Evolutionary conservation across 2,888 invertebrate species (phyloP).

Genomic region (Xestia xanthographa): DNA sequence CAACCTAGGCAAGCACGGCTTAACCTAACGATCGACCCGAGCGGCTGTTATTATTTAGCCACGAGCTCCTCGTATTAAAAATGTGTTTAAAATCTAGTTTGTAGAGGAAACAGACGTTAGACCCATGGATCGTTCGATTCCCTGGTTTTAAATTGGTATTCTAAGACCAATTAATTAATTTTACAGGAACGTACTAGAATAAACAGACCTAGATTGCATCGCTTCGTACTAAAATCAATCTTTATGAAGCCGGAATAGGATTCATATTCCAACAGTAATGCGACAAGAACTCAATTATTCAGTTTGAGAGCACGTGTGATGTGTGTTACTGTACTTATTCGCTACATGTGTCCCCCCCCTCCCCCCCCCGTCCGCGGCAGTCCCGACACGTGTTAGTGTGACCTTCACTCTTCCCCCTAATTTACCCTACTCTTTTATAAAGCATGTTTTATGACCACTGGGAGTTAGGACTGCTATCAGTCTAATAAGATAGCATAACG

Average conservation of each 20-base stretch:
- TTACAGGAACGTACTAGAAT: neutral
- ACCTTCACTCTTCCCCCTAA: slow-evolving; percentile 33
- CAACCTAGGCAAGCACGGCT: too few species aligned
- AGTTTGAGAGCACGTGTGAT: slow-evolving; percentile 37
- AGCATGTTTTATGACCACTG: neutral
- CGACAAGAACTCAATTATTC: slow-evolving; percentile 37
- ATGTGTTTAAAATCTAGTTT: neutral
- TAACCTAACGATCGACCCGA: too few species aligned
- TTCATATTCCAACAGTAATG: slow-evolving; percentile 5
- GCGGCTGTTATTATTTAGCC: too few species aligned
- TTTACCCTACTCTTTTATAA: slow-evolving; percentile 5
- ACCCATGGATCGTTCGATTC: neutral
- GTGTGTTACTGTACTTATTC: slow-evolving; percentile 31
- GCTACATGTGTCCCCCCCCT: slow-evolving; percentile 44
- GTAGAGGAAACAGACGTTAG: too few species aligned
- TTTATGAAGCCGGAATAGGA: fast-evolving
- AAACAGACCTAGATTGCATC: neutral
- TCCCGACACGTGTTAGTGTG: slow-evolving; percentile 38
- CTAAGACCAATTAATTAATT: neutral
- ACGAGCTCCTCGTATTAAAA: too few species aligned
- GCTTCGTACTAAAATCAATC: neutral
- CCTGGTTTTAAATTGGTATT: too few species aligned
- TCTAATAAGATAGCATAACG: neutral
- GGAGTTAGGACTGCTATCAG: neutral
- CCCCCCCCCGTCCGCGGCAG: neutral